These are phyloP conservation scores for Disparrhopalites patrizii DNA, from an alignment of 2,888 invertebrate genomes.

Conservation along the genomic window DNA sequence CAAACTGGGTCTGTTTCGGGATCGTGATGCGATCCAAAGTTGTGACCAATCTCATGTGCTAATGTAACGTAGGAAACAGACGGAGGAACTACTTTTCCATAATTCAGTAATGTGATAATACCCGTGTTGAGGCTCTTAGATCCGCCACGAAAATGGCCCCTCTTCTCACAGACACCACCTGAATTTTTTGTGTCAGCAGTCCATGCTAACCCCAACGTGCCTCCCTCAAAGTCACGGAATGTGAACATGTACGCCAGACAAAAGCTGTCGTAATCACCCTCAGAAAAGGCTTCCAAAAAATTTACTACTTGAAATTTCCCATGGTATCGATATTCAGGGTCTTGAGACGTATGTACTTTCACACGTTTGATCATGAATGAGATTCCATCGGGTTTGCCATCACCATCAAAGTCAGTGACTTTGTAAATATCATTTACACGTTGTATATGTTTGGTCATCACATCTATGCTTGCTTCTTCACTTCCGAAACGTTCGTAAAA, in stretches of 20 bases:
- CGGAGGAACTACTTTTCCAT: constrained; percentile 96
- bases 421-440: constrained; percentile 66
- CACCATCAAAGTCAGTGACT: constrained; percentile 80
- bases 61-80: constrained; percentile 96
- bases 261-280: constrained; percentile 97
- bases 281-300: constrained; percentile 92
- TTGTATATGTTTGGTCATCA: constrained; percentile 91
- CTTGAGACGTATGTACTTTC: constrained; percentile 83
- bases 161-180: constrained; percentile 96
- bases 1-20: constrained; percentile 70
- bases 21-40: constrained; percentile 97
- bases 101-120: constrained; percentile 94
- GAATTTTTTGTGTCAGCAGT: constrained; percentile 93
- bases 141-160: constrained; percentile 91
- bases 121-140: constrained; percentile 95
- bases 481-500: constrained; percentile 92
- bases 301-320: constrained; percentile 98
- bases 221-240: constrained; percentile 93
- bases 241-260: constrained; percentile 99
- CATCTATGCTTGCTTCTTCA: constrained; percentile 90
- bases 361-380: constrained; percentile 94
- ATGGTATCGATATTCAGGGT: constrained; percentile 81
- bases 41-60: constrained; percentile 99
- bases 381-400: constrained; percentile 85
- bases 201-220: constrained; percentile 95